Percentiles rank a stretch among this genome's conserved stretches.
Conservation (phyloP, 1,140 invertebrate genomes). For the Mya arenaria region DNA sequence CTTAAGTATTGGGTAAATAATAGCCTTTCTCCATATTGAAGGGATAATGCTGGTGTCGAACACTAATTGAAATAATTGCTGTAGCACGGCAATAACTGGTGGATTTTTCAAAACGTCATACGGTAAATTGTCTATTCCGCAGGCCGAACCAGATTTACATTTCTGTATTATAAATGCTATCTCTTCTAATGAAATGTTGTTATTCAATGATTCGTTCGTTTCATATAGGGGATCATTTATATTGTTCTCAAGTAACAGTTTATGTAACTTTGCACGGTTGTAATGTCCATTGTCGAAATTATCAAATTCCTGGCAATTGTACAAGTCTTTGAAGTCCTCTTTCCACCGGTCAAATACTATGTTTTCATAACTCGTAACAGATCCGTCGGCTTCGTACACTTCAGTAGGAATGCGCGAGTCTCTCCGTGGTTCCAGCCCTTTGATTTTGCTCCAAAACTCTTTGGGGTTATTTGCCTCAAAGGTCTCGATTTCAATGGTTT, state of each 20-base stretch:
- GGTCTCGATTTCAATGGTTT: conserved; percentile 12
- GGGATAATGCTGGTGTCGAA: conserved; percentile 55
- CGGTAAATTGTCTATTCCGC: conserved; percentile 33
- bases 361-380: neutral
- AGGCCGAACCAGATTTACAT: conserved; percentile 17
- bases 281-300: conserved; percentile 33
- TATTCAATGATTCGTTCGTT: conserved; percentile 27
- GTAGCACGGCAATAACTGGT: conserved; percentile 17
- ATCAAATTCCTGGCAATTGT: conserved; percentile 9
- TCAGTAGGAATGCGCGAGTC: neutral
- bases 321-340: conserved; percentile 30
- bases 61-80: conserved; percentile 52
- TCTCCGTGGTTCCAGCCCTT: conserved; percentile 32
- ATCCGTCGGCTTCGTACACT: neutral
- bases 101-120: conserved; percentile 38
- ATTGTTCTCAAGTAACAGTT: conserved; percentile 22
- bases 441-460: conserved; percentile 51
- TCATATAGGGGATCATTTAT: conserved; percentile 44
- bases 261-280: conserved; percentile 25
- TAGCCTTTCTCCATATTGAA: conserved; percentile 56
- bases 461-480: conserved; percentile 34
- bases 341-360: conserved; percentile 24
- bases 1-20: conserved; percentile 56
- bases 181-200: conserved; percentile 38
- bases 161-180: conserved; percentile 16